phyloP scores from a whole-genome alignment of 2,888 invertebrate species.

The Synergus itoensis region DNA sequence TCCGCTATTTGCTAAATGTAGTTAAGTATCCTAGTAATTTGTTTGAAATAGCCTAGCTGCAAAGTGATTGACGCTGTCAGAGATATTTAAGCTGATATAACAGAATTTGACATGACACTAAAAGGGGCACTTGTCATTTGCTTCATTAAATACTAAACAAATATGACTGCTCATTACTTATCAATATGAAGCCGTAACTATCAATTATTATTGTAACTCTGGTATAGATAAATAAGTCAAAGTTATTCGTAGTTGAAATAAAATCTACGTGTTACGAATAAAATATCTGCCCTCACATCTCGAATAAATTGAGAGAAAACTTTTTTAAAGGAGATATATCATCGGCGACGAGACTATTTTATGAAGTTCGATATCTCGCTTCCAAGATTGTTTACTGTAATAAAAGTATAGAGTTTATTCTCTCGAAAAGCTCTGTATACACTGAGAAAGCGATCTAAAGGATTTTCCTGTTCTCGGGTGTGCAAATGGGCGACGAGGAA shows the following conservation, averaged over 20 bases:
- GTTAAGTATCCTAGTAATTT: not conserved
- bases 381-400: constrained; percentile 28
- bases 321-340: constrained; percentile 25
- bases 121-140: not conserved
- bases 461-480: constrained; percentile 34
- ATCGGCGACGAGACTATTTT: not conserved
- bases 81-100: not conserved
- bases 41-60: not conserved
- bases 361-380: not conserved
- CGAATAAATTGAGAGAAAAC: not conserved
- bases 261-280: not conserved
- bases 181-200: not conserved
- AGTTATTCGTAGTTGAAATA: not conserved
- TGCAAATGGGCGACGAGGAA: constrained; percentile 33
- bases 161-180: not conserved
- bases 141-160: not conserved
- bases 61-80: not conserved
- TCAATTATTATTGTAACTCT: not conserved
- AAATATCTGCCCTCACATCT: not conserved
- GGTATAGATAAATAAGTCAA: not conserved
- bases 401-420: constrained; percentile 37
- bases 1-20: not conserved
- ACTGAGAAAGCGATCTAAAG: constrained; percentile 16
- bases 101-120: not conserved
- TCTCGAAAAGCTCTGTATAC: constrained; percentile 32